Percentiles rank a stretch among this genome's conserved stretches.
phyloP scores from a whole-genome alignment of 2,888 invertebrate species.

The Leptinotarsa rubiginosa region DNA sequence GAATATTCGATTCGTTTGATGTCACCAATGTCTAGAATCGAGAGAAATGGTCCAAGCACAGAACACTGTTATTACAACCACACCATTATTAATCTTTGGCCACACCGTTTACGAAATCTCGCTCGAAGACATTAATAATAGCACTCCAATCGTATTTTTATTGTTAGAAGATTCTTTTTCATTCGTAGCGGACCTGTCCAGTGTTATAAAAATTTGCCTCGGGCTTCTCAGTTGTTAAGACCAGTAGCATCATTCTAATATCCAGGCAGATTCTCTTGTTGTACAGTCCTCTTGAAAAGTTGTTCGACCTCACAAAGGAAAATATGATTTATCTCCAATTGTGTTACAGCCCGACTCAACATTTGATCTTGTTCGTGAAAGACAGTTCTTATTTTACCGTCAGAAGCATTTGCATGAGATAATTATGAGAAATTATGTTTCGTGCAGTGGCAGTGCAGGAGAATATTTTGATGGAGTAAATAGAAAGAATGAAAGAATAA shows the following conservation, averaged over 20 bases:
- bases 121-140: constrained; percentile 5
- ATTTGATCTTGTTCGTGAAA: constrained; percentile 33
- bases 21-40: not conserved
- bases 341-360: constrained; percentile 47
- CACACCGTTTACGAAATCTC: constrained; percentile 2
- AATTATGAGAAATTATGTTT: constrained; percentile 14
- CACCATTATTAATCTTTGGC: constrained; percentile 8
- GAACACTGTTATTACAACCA: not conserved
- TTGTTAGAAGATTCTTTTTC: constrained; percentile 9
- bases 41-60: not conserved
- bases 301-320: constrained; percentile 52
- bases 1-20: too few relatives aligned
- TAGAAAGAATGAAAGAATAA: too few relatives aligned
- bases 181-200: constrained; percentile 10
- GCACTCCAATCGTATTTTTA: constrained; percentile 4
- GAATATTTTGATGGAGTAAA: too few relatives aligned
- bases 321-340: constrained; percentile 57
- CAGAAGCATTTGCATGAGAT: constrained; percentile 42
- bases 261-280: constrained; percentile 61
- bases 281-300: constrained; percentile 57
- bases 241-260: constrained; percentile 62
- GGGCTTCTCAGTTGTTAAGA: constrained; percentile 54
- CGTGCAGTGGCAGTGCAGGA: not conserved
- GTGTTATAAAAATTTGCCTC: constrained; percentile 40
- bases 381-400: constrained; percentile 46